Evolutionary conservation across 2,797 vertebrate species (phyloP).

Genomic region (Ibycter americanus): DNA sequence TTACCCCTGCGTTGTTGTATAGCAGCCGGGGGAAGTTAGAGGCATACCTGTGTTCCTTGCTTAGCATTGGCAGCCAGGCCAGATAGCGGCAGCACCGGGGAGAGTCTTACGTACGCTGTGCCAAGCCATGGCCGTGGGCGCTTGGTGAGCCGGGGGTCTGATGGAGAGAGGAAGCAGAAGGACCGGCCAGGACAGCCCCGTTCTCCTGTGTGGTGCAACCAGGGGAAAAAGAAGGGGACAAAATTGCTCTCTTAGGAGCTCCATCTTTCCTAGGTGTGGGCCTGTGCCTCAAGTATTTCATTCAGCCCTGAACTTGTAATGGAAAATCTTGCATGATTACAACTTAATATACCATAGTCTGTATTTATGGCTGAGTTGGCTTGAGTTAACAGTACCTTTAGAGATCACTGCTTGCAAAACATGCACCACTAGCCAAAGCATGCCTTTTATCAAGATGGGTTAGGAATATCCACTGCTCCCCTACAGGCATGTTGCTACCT

Average conservation of each 20-base stretch:
- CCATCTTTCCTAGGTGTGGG: background rate
- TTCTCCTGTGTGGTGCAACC: rapidly evolving
- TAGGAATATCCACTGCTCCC: conserved; percentile 50
- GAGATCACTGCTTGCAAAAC: conserved; percentile 55
- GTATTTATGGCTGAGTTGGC: conserved; percentile 34
- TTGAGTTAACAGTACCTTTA: conserved; percentile 34
- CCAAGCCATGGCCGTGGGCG: rapidly evolving
- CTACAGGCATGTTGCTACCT: conserved; percentile 31
- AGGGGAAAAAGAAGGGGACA: background rate
- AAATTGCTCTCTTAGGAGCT: background rate
- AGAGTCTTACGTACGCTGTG: rapidly evolving
- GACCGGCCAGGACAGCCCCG: rapidly evolving
- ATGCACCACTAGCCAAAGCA: conserved; percentile 31
- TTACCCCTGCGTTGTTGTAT: background rate
- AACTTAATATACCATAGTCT: background rate
- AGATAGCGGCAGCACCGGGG: rapidly evolving
- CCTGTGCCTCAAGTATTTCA: background rate
- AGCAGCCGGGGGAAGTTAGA: background rate
- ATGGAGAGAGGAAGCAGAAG: background rate
- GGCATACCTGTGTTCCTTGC: rapidly evolving
- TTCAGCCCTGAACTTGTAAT: background rate
- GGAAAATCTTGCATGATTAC: conserved; percentile 26
- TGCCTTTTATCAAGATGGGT: conserved; percentile 56
- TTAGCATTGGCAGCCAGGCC: background rate
- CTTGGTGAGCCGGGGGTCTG: rapidly evolving